Conservation (phyloP, 2,888 invertebrate genomes). For the Leucoptera coffeella region DNA sequence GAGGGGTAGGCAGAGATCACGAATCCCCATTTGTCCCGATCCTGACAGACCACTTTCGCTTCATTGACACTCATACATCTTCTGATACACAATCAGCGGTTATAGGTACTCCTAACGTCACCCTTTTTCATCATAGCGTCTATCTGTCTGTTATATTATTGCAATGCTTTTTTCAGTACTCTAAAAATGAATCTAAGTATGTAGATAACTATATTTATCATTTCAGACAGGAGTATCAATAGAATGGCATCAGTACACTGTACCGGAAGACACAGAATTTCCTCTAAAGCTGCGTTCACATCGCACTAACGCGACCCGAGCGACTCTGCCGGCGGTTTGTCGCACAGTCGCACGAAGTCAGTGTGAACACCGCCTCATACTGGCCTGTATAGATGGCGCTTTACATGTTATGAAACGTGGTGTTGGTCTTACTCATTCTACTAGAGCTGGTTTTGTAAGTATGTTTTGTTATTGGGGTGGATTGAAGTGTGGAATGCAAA, state of each 20-base stretch:
- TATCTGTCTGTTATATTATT: too few species aligned
- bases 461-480: constrained; percentile 1
- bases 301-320: constrained; percentile 54
- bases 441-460: constrained; percentile 76
- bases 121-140: too few species aligned
- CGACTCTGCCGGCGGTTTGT: constrained; percentile 61
- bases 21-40: too few species aligned
- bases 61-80: too few species aligned
- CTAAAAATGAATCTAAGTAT: too few species aligned
- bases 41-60: too few species aligned
- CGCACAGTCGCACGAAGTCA: constrained; percentile 26
- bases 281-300: constrained; percentile 28
- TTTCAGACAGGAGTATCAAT: constrained; percentile 36
- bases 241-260: constrained; percentile 68
- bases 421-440: constrained; percentile 67
- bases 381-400: constrained; percentile 82
- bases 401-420: constrained; percentile 72
- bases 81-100: too few species aligned
- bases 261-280: constrained; percentile 58
- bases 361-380: constrained; percentile 66
- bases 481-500: too few species aligned
- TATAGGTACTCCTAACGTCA: too few species aligned
- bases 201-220: constrained; percentile 8
- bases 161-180: too few species aligned
- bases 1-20: too few species aligned